Percentiles rank a stretch among this genome's conserved stretches.
These are phyloP conservation scores for Clanis bilineata DNA, from an alignment of 2,888 invertebrate genomes.

Conservation along the genomic window DNA sequence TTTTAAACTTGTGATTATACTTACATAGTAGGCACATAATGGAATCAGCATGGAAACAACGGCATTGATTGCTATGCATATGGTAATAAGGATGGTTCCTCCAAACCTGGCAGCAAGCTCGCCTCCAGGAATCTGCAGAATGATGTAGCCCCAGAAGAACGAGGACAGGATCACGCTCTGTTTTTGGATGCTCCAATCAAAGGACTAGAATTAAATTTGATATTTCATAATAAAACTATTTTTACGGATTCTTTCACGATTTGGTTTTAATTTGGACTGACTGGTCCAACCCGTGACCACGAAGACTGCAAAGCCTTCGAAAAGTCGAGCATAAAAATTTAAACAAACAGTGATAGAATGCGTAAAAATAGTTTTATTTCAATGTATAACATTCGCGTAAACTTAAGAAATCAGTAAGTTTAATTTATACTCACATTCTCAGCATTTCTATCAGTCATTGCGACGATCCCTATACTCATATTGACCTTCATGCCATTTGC, in stretches of 20 bases:
- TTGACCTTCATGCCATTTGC: conserved; percentile 84
- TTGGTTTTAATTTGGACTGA: no score
- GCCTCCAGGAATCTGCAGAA: conserved; percentile 85
- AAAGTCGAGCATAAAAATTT: no score
- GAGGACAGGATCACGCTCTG: conserved; percentile 73
- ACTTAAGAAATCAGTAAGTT: no score
- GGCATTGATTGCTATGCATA: conserved; percentile 47
- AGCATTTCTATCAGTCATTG: conserved; percentile 76
- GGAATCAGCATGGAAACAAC: conserved; percentile 46
- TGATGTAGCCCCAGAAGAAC: conserved; percentile 84
- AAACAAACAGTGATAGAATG: no score
- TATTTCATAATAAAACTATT: no score
- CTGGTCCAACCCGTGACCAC: no score
- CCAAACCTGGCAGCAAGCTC: conserved; percentile 85
- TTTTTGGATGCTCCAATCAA: conserved; percentile 74
- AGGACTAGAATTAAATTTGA: conserved; percentile 36
- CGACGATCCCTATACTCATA: conserved; percentile 85
- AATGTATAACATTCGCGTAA: no score
- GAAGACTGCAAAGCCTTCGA: no score
- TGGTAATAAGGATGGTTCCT: conserved; percentile 81
- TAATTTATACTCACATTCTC: conserved; percentile 51
- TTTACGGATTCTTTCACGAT: no score
- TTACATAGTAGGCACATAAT: conserved; percentile 37
- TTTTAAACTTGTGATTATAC: no score
- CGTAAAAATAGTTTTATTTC: no score